Evolutionary conservation across 2,113 vertebrate species (phyloP).

Genomic region (Sigmodon hispidus): DNA sequence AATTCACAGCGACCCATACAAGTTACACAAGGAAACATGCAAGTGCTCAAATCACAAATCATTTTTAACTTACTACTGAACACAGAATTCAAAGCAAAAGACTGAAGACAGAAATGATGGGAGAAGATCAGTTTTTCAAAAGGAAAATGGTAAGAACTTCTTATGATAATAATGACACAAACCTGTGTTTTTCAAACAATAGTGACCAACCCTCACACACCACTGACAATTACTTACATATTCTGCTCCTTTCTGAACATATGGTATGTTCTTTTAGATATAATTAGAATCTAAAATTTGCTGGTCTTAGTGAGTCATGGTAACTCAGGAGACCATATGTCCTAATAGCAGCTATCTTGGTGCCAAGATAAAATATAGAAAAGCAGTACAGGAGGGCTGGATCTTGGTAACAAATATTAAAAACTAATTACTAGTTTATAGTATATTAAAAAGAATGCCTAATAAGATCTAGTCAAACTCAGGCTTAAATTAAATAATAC

Average conservation of each 20-base stretch:
- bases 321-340: background rate
- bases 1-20: conserved; percentile 73
- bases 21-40: conserved; percentile 82
- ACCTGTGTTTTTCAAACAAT: conserved; percentile 18
- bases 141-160: conserved; percentile 55
- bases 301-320: background rate
- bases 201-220: background rate
- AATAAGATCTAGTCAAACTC: conserved; percentile 50
- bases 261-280: conserved; percentile 6
- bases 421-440: conserved; percentile 8
- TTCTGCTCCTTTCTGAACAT: conserved; percentile 41
- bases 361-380: conserved; percentile 11
- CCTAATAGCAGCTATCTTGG: conserved; percentile 29
- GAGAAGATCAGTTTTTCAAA: conserved; percentile 73
- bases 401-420: conserved; percentile 24
- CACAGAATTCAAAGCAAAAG: conserved; percentile 86
- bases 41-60: conserved; percentile 79
- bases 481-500: conserved; percentile 21
- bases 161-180: conserved; percentile 31
- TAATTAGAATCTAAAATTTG: conserved; percentile 39
- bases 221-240: conserved; percentile 1
- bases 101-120: conserved; percentile 80
- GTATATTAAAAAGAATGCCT: conserved; percentile 27
- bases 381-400: background rate
- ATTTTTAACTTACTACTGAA: conserved; percentile 84